Conservation (phyloP, 2,888 invertebrate genomes). For the Nesidiocoris tenuis region DNA sequence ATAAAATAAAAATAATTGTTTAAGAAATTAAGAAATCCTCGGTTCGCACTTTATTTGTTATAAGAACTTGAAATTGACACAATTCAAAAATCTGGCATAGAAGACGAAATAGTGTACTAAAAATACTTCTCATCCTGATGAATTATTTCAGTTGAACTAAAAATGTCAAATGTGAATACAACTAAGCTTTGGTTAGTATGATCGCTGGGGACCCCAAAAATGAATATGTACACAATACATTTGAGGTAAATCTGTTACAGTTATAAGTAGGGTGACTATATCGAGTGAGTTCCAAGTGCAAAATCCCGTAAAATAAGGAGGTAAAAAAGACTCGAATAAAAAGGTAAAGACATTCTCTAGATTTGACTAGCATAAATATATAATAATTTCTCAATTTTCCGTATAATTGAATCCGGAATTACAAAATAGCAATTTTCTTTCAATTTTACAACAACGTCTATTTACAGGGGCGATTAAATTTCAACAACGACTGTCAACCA, state of each 20-base stretch:
- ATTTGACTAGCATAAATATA: constrained; percentile 34
- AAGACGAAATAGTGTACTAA: no score
- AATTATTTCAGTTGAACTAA: no score
- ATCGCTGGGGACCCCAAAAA: background rate
- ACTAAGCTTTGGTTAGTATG: constrained; percentile 33
- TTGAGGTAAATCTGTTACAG: constrained; percentile 22
- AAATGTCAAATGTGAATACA: no score
- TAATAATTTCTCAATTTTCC: constrained; percentile 12
- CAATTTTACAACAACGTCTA: constrained; percentile 26
- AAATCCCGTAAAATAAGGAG: constrained; percentile 22
- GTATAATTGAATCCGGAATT: constrained; percentile 6
- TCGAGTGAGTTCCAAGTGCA: constrained; percentile 15
- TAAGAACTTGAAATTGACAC: no score
- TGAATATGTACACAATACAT: background rate
- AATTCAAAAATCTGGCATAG: no score
- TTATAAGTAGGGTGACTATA: constrained; percentile 15
- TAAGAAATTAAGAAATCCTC: no score
- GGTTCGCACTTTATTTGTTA: no score
- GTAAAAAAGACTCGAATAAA: constrained; percentile 25
- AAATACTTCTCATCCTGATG: no score
- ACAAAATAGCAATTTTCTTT: constrained; percentile 14
- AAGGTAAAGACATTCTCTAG: constrained; percentile 18
- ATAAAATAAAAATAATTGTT: no score
- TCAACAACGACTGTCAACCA: background rate
- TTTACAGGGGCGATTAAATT: background rate